Conservation (phyloP, 2,113 vertebrate species). For the Rhynchomys soricoides region DNA sequence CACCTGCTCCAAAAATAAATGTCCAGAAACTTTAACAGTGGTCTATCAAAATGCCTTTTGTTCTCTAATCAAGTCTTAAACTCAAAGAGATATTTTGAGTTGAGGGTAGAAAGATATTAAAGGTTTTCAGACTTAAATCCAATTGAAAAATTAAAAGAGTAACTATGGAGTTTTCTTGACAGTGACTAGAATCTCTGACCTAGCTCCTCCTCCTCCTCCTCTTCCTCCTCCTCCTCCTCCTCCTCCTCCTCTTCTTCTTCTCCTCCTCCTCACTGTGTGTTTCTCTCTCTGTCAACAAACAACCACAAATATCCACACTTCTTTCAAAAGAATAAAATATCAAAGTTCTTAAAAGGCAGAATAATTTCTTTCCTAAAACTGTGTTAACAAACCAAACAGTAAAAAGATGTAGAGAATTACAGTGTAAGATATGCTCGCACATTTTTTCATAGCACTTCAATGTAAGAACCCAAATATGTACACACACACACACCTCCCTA, state of each 20-base stretch:
- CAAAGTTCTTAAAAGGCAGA: conserved; percentile 17
- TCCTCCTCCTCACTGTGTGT: too few relatives aligned
- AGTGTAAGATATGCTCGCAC: conserved; percentile 3
- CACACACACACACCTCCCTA: neutral
- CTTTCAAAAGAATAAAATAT: conserved; percentile 64
- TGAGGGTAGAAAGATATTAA: conserved; percentile 44
- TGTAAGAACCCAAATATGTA: neutral
- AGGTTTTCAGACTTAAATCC: conserved; percentile 17
- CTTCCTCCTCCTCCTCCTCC: too few relatives aligned
- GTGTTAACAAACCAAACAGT: conserved; percentile 58
- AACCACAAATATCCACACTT: neutral
- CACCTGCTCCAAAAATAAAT: conserved; percentile 24
- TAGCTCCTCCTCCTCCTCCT: neutral
- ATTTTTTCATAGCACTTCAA: conserved; percentile 45
- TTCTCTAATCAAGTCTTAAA: conserved; percentile 59
- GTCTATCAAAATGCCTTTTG: conserved; percentile 61
- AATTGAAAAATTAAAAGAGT: conserved; percentile 65
- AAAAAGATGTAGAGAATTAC: conserved; percentile 61
- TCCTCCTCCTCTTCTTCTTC: too few relatives aligned
- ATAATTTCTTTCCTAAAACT: conserved; percentile 3
- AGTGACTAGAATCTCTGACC: conserved; percentile 40
- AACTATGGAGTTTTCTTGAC: conserved; percentile 28
- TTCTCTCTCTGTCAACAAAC: neutral
- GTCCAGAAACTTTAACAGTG: conserved; percentile 51
- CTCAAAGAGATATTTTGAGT: conserved; percentile 51